Percentiles rank a stretch among this genome's conserved stretches.
Conservation (phyloP, 1,140 invertebrate genomes). For the Pseudomyrmex dendroicus region DNA sequence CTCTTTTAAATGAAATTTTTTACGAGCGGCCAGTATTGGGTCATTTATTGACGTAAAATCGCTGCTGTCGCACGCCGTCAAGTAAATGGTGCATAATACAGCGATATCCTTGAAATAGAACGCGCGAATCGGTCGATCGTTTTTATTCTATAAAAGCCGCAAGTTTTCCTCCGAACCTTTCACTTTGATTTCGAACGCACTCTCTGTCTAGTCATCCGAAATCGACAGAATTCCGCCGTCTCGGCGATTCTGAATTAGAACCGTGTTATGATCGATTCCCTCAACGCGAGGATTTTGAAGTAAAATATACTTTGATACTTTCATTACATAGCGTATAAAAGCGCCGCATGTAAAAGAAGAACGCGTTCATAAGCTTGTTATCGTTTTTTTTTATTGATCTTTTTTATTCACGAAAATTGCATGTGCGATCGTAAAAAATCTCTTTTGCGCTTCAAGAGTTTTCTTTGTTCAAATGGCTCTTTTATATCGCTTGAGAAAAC, state of each 20-base stretch:
- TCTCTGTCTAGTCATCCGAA: background rate
- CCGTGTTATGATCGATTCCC: constrained; percentile 8
- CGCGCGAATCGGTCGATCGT: constrained; percentile 68
- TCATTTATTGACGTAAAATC: constrained; percentile 22
- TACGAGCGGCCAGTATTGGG: background rate
- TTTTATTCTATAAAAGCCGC: constrained; percentile 64
- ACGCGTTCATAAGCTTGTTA: background rate
- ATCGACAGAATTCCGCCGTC: background rate
- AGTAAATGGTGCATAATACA: constrained; percentile 56
- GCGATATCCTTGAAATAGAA: constrained; percentile 73
- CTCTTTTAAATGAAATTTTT: background rate
- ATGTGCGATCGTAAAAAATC: no score
- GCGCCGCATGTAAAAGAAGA: background rate
- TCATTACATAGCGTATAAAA: background rate
- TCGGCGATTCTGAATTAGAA: constrained; percentile 14
- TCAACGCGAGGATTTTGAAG: background rate
- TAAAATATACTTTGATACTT: background rate
- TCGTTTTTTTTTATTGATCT: background rate
- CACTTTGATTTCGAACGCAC: constrained; percentile 48
- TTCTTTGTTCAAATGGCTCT: background rate
- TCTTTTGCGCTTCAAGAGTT: no score
- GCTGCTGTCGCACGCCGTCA: background rate
- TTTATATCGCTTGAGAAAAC: background rate
- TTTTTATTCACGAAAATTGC: background rate
- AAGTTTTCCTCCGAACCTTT: constrained; percentile 31